Evolutionary conservation across 2,113 vertebrate species (phyloP), one percentile per base, ranked within the genome.

Genomic region (Puffinus mauretanicus): DNA sequence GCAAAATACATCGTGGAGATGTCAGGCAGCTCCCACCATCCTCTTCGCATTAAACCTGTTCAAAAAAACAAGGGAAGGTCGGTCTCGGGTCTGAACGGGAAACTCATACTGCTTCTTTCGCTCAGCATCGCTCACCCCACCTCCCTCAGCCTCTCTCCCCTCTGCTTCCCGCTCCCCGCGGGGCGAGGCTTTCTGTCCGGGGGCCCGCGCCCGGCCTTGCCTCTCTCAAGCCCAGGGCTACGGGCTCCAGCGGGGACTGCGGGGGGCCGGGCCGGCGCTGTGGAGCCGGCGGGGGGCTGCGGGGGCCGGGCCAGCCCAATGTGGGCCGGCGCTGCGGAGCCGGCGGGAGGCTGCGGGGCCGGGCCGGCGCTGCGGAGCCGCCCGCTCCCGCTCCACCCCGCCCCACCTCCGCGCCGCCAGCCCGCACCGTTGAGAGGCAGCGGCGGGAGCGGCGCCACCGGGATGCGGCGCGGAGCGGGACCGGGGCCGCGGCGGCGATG

Each of bases 21-120:
- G 55, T 15, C 51, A 7, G 10, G 19, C 77, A 60, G 42, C 69
- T 84, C 42, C 52, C 47, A 3, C 57, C 30, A 11, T 6, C 21
- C 73, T 36, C 36, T 18, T 66, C 10, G 13, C 20, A 32, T 6
- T 10, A 67, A 64, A 70, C 46, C 54, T 20, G 29, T 10, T 21
- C 0, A 20, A 40, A 66, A 55, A 34, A 32, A 0, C 40, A 29
- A 4, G 2, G 10, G 25, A 7, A 36, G 12, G 29, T 11, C 12
- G 16, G 2, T 10, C 30, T 15, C 8, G 11, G 32, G 0, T 22
- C 25, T 4, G 34, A 47, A 4, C 1, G 32, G 65, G 34, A 58
- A 77, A 7, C 36, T 17, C 24, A 1, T 1, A 0, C 16, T 0
- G 20, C 69, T 32, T 8, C 27, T 17, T 19, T 3, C 61, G 27